phyloP scores from a whole-genome alignment of 1,140 invertebrate species.

The Solenopsis fugax region DNA sequence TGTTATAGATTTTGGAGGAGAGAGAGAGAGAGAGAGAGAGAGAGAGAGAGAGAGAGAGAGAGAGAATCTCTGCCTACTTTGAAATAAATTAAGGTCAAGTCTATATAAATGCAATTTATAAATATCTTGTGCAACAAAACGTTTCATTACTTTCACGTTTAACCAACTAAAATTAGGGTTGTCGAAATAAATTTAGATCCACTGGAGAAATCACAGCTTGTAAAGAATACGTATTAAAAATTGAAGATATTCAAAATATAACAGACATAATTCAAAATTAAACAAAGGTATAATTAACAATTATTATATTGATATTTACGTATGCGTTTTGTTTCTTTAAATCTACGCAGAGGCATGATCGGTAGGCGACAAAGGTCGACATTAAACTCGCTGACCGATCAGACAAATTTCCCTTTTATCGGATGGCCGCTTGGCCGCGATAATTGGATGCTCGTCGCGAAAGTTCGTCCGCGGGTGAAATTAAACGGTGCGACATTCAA shows the following conservation, averaged over 20 bases:
- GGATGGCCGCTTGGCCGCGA: slow-evolving; percentile 50
- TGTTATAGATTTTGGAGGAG: slow-evolving; percentile 65
- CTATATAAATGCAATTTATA: not conserved
- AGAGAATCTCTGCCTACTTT: slow-evolving; percentile 62
- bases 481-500: slow-evolving; percentile 75
- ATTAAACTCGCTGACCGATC: slow-evolving; percentile 37
- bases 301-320: not conserved
- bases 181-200: not conserved
- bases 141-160: not conserved
- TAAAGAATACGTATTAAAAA: not conserved
- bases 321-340: not conserved
- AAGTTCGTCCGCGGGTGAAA: slow-evolving; percentile 76
- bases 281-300: not conserved
- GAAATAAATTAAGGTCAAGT: slow-evolving; percentile 53
- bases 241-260: not conserved
- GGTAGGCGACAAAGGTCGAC: slow-evolving; percentile 23
- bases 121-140: not conserved
- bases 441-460: slow-evolving; percentile 73
- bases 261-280: too few relatives aligned
- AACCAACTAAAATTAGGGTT: not conserved
- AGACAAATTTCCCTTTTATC: slow-evolving; percentile 76
- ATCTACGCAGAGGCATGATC: not conserved
- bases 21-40: too few relatives aligned
- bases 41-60: too few relatives aligned
- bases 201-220: not conserved